Base-by-base conservation (phyloP, 2,113 vertebrate genomes). In the Neotoma lepida region DNA sequence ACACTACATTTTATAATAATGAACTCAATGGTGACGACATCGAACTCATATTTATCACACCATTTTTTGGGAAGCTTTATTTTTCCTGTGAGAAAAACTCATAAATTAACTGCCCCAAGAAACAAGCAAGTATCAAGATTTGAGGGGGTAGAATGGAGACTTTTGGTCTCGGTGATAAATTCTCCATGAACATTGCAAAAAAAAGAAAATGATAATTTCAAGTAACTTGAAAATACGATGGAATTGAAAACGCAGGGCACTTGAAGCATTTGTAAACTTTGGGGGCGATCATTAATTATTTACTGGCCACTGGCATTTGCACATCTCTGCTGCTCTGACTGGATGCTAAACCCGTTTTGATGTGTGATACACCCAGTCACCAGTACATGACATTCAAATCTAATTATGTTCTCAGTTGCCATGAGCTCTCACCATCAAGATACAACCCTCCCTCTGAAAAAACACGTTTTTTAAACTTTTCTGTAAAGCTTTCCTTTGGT, bases 401-500 rank as follows among this genome's bases (percentile, higher is more conserved):
- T 97, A 97, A 98, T 98, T 98, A 98, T 96, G 89, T 97, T 97
- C 96, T 97, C 95, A 95, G 97, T 98, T 98, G 97, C 98, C 96
- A 96, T 77, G 89, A 96, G 95, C 97, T 97, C 97, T 98, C 95
- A 58, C 97, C 97, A 96, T 98, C 97, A 97, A 98, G 98, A 97
- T 96, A 94, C 96, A 98, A 95, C 90, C 94, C 94, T 97, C 97
- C 96, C 88, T 30, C 56, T 63, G 80, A 98, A 98, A 76, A 33
- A 97, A 97, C 96, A 97, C 97, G 8, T 18, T n/a, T 70, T 70
- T 98, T 97, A 98, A 85, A 98, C 98, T 98, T 97, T 98, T 98
- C 98, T 98, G 95, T 97, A 98, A 98, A 97, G 97, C 98, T 98
- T 98, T 98, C 98, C 97, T 98, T 98, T 96, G 97, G 95, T 98